Evolutionary conservation across 2,888 invertebrate genomes (phyloP), one percentile per base, ranked within the genome.

Genomic region (Tetropium fuscum): DNA sequence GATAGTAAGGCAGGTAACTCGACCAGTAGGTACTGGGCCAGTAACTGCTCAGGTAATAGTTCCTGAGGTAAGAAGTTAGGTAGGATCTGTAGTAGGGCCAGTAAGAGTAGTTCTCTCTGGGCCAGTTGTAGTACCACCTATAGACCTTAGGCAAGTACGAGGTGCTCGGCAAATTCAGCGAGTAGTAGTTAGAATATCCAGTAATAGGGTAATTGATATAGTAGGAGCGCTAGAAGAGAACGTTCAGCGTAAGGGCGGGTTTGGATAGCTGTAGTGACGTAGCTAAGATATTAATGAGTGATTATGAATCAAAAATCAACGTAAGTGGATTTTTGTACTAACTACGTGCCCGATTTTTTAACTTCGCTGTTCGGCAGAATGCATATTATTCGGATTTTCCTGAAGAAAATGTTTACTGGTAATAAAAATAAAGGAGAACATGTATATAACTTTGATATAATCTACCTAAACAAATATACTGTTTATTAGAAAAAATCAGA

Each of bases 51-150:
- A 64, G 41, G 53, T 70, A 70, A 49, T 67, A 69, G 47, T 66
- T 71, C 55, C 65, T 67, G 49, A 72, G 64, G 53, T 63, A 73
- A 51, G 60, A 67, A 40, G 61, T 62, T 34, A 72, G 55, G 45
- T 68, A 69, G 36, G 64, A 66, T 22, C 63, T 63, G 54, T 58
- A 66, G 53, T 63, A 67, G 30, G 74, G 74, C 73, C 74, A 74
- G 45, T 63, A 64, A 4, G 56, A 61, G 19, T 45, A 36, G 44
- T 71, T 69, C 13, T 64, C 59, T 38, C 70, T 68, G 7, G 73
- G 72, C 65, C 66, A 72, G 20, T 63, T 60, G 63, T 71, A 71
- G 64, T 72, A 69, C 73, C 73, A 73, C 40, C 72, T 58, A 53
- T 71, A 72, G n/a, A 59, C 16, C 57, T 64, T 72, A 16, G 71